Percentiles rank a stretch among this genome's conserved stretches.
These are phyloP conservation scores for Oreochromis niloticus DNA, from an alignment of 2,113 vertebrate genomes.

Conservation along the genomic window DNA sequence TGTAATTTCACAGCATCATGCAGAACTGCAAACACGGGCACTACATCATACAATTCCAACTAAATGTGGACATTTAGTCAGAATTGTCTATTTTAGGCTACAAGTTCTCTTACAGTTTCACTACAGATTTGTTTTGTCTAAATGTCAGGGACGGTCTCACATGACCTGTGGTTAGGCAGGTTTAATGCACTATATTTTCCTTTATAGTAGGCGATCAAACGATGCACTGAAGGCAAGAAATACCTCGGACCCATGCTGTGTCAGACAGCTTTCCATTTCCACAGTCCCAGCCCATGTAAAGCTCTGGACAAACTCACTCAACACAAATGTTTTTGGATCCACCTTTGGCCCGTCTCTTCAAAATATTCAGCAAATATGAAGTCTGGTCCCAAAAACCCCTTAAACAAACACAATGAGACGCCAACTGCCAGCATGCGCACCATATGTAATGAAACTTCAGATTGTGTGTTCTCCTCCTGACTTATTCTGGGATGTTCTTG, in stretches of 20 bases:
- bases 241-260: not conserved
- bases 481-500: conserved; percentile 50
- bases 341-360: conserved; percentile 17
- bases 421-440: conserved; percentile 24
- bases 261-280: not conserved
- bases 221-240: conserved; percentile 17
- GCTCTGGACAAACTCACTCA: not conserved
- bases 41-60: not conserved
- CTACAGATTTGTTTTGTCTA: conserved; percentile 44
- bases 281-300: not conserved
- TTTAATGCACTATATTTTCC: conserved; percentile 27
- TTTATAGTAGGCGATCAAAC: conserved; percentile 7
- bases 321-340: conserved; percentile 21
- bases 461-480: conserved; percentile 19
- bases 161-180: conserved; percentile 23
- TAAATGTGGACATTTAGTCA: not conserved
- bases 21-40: not conserved
- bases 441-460: conserved; percentile 18
- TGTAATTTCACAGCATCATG: conserved; percentile 25
- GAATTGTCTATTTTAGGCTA: conserved; percentile 1
- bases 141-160: conserved; percentile 8
- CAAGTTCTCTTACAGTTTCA: not conserved
- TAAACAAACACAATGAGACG: conserved; percentile 37
- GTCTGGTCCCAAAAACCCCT: conserved; percentile 6
- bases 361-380: conserved; percentile 49